phyloP scores from a whole-genome alignment of 2,113 vertebrate genomes.

The Regulus satrapa region DNA sequence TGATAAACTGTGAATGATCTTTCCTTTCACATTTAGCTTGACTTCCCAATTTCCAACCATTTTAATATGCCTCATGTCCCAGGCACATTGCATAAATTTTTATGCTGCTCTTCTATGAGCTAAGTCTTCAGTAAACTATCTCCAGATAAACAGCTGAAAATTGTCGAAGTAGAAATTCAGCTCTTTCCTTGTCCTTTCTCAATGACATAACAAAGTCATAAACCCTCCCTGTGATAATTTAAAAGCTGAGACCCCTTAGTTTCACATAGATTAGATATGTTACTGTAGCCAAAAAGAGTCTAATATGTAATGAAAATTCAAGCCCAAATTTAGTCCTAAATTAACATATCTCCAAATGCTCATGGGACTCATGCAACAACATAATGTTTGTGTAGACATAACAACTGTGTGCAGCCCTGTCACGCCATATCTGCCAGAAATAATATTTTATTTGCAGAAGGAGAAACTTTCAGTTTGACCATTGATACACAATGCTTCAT shows the following conservation, averaged over 20 bases:
- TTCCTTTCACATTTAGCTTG: neutral
- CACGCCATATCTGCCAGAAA: neutral
- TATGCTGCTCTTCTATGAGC: neutral
- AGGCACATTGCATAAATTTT: neutral
- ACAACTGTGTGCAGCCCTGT: too few species aligned
- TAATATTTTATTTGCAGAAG: neutral
- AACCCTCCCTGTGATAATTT: neutral
- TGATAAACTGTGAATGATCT: neutral
- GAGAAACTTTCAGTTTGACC: neutral
- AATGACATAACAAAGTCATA: neutral
- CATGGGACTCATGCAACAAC: neutral
- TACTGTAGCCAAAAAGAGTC: neutral
- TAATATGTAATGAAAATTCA: neutral
- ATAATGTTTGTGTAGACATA: neutral
- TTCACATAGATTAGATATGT: neutral
- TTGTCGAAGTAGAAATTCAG: neutral
- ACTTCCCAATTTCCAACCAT: neutral
- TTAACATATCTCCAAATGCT: neutral
- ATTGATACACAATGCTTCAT: neutral
- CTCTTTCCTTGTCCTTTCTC: neutral
- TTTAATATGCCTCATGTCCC: neutral
- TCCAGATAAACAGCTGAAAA: neutral
- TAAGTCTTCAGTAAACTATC: neutral
- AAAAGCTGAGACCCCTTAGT: neutral
- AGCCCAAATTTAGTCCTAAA: neutral